Percentiles rank a stretch among this genome's conserved stretches.
phyloP scores from a whole-genome alignment of 1,140 invertebrate genomes.

The Megalopta genalis region DNA sequence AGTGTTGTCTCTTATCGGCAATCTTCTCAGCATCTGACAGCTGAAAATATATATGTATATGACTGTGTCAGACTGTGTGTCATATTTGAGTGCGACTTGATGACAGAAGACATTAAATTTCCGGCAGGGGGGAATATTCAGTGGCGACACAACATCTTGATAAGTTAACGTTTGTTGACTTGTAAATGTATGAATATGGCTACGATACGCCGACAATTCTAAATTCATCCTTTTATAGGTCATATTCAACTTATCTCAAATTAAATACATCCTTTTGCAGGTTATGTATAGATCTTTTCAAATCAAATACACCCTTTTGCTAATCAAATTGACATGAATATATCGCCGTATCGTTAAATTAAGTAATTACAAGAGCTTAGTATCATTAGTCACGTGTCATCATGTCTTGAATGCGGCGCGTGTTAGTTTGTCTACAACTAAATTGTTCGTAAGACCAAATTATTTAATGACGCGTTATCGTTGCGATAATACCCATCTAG shows the following conservation, averaged over 20 bases:
- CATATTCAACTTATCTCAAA: too few species aligned
- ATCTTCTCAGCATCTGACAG: not conserved
- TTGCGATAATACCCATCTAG: not conserved
- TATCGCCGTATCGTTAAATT: not conserved
- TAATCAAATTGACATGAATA: too few species aligned
- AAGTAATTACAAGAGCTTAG: not conserved
- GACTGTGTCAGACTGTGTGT: too few species aligned
- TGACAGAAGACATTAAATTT: not conserved
- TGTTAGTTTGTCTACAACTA: not conserved
- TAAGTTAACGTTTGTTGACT: not conserved
- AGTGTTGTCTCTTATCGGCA: not conserved
- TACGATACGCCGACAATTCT: too few species aligned
- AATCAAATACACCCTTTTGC: too few species aligned
- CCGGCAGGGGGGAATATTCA: too few species aligned
- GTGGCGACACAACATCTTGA: not conserved
- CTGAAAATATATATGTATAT: not conserved
- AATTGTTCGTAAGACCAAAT: not conserved
- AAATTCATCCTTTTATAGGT: too few species aligned
- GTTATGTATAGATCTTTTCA: too few species aligned
- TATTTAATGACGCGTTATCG: conserved; percentile 12
- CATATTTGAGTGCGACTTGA: not conserved
- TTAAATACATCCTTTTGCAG: too few species aligned
- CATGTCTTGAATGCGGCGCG: not conserved
- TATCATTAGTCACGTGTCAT: not conserved
- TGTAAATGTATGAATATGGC: not conserved